phyloP scores from a whole-genome alignment of 2,797 vertebrate genomes.

The Enteromius radiatus region DNA sequence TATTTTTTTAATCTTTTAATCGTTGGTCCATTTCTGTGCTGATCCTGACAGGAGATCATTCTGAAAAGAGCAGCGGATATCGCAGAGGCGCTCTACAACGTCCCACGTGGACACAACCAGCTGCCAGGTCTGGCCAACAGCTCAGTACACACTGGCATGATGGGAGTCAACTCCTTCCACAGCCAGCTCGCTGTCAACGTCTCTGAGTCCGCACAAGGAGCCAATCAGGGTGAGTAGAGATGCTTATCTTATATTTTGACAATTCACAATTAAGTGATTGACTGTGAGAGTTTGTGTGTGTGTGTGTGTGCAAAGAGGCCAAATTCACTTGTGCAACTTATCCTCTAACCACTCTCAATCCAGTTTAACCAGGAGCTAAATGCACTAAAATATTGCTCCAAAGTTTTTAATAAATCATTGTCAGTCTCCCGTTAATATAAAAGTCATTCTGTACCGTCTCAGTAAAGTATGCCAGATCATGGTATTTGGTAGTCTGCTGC shows the following conservation, averaged over 20 bases:
- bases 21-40: constrained; percentile 11
- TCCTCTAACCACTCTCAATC: neutral
- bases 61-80: constrained; percentile 97
- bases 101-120: constrained; percentile 95
- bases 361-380: neutral
- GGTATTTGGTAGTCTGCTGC: neutral
- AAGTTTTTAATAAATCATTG: neutral
- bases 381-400: neutral
- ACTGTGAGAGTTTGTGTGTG: neutral
- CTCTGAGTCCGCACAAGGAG: constrained; percentile 89
- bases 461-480: constrained; percentile 2
- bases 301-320: neutral
- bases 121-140: constrained; percentile 87
- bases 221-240: constrained; percentile 90
- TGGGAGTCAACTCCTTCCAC: constrained; percentile 97
- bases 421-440: neutral
- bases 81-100: constrained; percentile 96
- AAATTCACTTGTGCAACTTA: neutral
- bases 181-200: constrained; percentile 97
- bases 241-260: neutral
- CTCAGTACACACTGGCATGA: constrained; percentile 92
- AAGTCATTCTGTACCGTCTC: constrained; percentile 33
- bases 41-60: constrained; percentile 88
- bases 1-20: too few species aligned
- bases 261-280: neutral